Conservation (phyloP, 2,113 vertebrate genomes). For the Dendropsophus ebraccatus region DNA sequence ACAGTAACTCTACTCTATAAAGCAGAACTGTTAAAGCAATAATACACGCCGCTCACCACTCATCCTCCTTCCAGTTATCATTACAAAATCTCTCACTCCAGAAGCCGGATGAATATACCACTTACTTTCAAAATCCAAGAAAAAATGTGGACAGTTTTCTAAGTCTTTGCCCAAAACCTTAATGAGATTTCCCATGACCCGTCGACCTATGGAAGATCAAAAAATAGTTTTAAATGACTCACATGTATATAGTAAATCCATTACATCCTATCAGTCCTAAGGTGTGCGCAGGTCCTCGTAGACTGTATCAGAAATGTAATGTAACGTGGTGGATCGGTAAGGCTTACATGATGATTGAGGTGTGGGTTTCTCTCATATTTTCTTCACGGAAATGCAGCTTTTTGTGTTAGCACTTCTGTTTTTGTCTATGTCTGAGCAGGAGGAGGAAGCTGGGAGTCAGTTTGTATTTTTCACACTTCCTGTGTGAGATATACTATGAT, state of each 20-base stretch:
- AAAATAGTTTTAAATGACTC: constrained; percentile 50
- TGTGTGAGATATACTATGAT: constrained; percentile 13
- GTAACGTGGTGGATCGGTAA: not conserved
- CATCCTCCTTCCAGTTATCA: not conserved
- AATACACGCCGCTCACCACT: not conserved
- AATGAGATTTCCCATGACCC: constrained; percentile 97
- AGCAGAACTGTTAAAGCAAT: not conserved
- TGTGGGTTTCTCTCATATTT: constrained; percentile 14
- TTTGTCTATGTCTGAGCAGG: not conserved
- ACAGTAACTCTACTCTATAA: not conserved
- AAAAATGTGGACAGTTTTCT: constrained; percentile 98
- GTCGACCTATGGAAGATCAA: constrained; percentile 83
- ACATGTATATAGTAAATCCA: not conserved
- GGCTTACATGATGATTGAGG: constrained; percentile 41
- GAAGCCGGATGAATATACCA: constrained; percentile 61
- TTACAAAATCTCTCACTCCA: not conserved
- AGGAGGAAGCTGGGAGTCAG: not conserved
- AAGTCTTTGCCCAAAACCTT: constrained; percentile 98
- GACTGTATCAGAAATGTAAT: not conserved
- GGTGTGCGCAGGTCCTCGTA: not conserved
- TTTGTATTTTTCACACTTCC: constrained; percentile 3
- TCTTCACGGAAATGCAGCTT: constrained; percentile 53
- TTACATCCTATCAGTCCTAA: not conserved
- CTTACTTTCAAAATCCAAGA: constrained; percentile 99
- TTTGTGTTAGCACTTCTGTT: constrained; percentile 53